These are phyloP conservation scores for Margarornis squamiger DNA, from an alignment of 2,797 vertebrate genomes.

Conservation along the genomic window DNA sequence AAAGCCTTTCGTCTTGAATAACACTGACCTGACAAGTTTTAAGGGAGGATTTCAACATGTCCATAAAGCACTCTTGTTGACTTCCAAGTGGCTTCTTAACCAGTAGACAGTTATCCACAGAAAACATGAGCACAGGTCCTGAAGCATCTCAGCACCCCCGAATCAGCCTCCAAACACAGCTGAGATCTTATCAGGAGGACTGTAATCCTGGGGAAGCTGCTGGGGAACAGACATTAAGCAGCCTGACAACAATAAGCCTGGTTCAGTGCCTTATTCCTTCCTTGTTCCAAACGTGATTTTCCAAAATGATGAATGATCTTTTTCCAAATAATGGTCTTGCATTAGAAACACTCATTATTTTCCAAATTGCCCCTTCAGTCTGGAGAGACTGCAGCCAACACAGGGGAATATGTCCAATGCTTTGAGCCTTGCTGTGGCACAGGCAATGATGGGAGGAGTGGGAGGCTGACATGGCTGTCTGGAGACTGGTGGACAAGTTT, in stretches of 20 bases:
- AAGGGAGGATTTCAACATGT: neutral
- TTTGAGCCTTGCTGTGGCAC: neutral
- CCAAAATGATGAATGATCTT: neutral
- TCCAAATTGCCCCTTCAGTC: neutral
- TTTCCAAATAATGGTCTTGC: neutral
- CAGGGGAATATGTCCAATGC: fast-evolving
- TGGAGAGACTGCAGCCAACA: neutral
- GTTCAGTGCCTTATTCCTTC: neutral
- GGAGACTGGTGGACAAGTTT: neutral
- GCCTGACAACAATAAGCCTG: neutral
- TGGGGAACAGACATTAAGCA: neutral
- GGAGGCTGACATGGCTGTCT: neutral
- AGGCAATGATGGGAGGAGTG: neutral
- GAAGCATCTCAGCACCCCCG: neutral
- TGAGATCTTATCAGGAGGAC: neutral
- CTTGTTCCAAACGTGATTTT: neutral
- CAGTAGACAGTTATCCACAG: neutral
- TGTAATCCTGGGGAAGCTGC: neutral
- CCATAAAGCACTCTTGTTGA: neutral
- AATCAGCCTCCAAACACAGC: neutral
- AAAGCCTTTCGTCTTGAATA: neutral
- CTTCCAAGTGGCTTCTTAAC: neutral
- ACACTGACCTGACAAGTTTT: neutral
- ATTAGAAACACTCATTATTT: neutral
- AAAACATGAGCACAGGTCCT: neutral